A percentile compares a stretch with the other conserved stretches of the same genome.
phyloP scores from a whole-genome alignment of 2,888 invertebrate species.

The Ligdia adustata region DNA sequence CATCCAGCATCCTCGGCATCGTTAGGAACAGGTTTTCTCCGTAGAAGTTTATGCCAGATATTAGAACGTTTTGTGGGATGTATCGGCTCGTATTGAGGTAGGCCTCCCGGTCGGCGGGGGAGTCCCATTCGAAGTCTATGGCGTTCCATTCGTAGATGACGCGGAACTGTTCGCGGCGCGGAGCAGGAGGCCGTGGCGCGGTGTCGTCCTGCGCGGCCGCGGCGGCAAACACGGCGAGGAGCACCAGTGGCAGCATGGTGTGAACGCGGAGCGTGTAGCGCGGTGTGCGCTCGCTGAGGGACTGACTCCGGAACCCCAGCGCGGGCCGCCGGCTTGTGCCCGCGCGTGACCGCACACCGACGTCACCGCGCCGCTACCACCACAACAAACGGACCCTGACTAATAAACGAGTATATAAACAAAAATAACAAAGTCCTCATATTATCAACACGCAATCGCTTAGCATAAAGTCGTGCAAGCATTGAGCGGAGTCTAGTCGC shows the following conservation, averaged over 20 bases:
- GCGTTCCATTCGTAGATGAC: constrained; percentile 90
- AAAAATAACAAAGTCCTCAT: constrained; percentile 37
- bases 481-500: constrained; percentile 12
- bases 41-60: constrained; percentile 88
- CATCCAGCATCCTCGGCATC: constrained; percentile 87
- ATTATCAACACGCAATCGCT: constrained; percentile 41
- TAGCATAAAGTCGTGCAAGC: constrained; percentile 27
- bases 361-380: constrained; percentile 44
- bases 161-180: constrained; percentile 83
- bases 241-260: constrained; percentile 61
- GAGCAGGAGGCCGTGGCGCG: constrained; percentile 55
- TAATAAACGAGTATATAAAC: constrained; percentile 41
- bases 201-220: constrained; percentile 70
- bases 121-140: constrained; percentile 88
- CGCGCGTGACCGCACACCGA: constrained; percentile 57
- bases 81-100: constrained; percentile 84
- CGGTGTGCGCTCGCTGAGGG: constrained; percentile 62
- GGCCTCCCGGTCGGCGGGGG: constrained; percentile 77
- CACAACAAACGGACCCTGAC: constrained; percentile 52
- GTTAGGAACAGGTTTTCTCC: constrained; percentile 87
- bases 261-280: constrained; percentile 61
- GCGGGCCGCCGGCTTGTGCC: constrained; percentile 37
- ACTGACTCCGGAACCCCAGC: constrained; percentile 62
- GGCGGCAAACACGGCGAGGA: constrained; percentile 62
- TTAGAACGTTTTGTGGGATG: constrained; percentile 87